These are phyloP conservation scores for Peromyscus nudipes DNA, from an alignment of 2,797 vertebrate species.

Conservation along the genomic window DNA sequence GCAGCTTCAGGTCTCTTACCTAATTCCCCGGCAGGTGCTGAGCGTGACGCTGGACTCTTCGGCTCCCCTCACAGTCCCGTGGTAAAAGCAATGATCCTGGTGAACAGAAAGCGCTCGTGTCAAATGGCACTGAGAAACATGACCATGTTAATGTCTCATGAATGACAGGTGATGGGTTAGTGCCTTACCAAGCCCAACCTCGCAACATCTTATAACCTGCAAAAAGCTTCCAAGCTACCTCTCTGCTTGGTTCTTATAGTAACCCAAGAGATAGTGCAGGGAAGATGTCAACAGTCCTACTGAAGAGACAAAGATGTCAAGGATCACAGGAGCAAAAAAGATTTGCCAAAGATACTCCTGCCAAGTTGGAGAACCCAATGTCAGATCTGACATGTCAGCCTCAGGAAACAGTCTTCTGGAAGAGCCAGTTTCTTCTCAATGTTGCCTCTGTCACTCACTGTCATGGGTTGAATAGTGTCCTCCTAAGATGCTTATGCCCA, in stretches of 20 bases:
- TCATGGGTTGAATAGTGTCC: not conserved
- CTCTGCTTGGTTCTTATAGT: not conserved
- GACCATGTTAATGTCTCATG: accelerated
- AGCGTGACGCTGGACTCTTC: conserved; percentile 92
- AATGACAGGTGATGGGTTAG: not conserved
- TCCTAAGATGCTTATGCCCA: not conserved
- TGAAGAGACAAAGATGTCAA: not conserved
- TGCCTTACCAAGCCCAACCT: not conserved
- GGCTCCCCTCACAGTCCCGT: conserved; percentile 91
- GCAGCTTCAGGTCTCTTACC: conserved; percentile 88
- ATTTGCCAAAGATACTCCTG: not conserved
- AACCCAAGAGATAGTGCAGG: not conserved
- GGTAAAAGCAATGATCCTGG: conserved; percentile 97
- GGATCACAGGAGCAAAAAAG: not conserved
- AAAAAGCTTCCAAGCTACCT: not conserved
- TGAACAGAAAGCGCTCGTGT: conserved; percentile 81
- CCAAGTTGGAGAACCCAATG: not conserved
- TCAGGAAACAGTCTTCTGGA: not conserved
- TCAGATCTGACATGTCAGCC: not conserved
- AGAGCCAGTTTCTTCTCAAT: not conserved
- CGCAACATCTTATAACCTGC: not conserved
- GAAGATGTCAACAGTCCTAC: not conserved
- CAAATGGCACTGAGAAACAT: not conserved
- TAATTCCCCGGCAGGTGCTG: conserved; percentile 95
- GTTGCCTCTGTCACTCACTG: not conserved